These are phyloP conservation scores for Dorcus parallelipipedus DNA, from an alignment of 2,888 invertebrate species.

Conservation along the genomic window DNA sequence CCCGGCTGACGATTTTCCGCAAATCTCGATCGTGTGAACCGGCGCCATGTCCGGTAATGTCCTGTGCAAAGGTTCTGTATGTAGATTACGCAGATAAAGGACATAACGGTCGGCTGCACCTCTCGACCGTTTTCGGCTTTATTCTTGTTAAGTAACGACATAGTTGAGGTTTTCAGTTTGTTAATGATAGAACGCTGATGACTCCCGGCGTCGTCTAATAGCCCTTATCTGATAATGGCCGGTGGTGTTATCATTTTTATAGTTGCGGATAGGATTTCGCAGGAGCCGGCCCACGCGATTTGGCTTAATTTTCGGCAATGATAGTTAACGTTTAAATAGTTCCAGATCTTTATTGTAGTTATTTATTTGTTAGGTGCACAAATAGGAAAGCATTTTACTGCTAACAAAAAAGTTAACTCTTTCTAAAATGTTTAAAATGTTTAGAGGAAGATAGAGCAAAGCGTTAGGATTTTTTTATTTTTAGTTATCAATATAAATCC, in stretches of 20 bases:
- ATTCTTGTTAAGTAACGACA: conserved; percentile 47
- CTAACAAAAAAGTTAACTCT: too few relatives aligned
- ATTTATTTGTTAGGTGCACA: too few relatives aligned
- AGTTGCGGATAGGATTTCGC: background rate
- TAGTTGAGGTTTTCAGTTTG: conserved; percentile 46
- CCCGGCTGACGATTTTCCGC: conserved; percentile 13
- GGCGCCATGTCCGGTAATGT: conserved; percentile 24
- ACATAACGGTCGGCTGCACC: conserved; percentile 46
- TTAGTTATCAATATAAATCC: too few relatives aligned
- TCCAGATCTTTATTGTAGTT: background rate
- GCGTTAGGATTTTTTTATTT: too few relatives aligned
- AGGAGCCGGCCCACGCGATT: background rate
- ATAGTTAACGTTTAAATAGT: background rate
- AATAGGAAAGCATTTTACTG: too few relatives aligned
- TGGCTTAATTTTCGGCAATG: background rate
- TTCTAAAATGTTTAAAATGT: too few relatives aligned
- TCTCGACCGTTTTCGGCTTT: conserved; percentile 45
- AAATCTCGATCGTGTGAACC: conserved; percentile 23
- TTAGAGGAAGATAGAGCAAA: too few relatives aligned
- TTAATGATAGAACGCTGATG: conserved; percentile 41
- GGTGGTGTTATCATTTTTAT: conserved; percentile 9
- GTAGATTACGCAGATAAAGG: conserved; percentile 49
- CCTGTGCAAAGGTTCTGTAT: conserved; percentile 34
- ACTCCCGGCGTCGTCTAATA: conserved; percentile 29
- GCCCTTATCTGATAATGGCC: conserved; percentile 29